Evolutionary conservation across 2,113 vertebrate species (phyloP).

Genomic region (Typhlomys cinereus): DNA sequence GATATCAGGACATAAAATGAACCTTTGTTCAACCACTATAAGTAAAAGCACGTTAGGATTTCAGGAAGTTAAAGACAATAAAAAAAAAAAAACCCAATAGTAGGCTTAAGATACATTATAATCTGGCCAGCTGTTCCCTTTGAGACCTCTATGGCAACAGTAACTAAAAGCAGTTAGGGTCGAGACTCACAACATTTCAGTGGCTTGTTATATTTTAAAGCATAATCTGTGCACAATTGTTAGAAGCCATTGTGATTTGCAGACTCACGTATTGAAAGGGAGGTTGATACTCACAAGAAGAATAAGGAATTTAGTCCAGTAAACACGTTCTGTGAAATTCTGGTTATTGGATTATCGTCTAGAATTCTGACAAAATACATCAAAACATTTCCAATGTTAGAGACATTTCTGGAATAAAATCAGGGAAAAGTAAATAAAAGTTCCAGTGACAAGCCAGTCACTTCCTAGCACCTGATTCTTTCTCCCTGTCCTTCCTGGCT

Average conservation of each 20-base stretch:
- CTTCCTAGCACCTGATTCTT: background rate
- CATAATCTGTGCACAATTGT: background rate
- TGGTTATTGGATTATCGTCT: conserved; percentile 88
- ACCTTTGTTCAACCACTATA: background rate
- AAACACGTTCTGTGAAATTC: conserved; percentile 85
- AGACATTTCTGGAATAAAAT: conserved; percentile 38
- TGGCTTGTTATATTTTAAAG: background rate
- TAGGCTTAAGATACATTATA: background rate
- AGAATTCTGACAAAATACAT: conserved; percentile 84
- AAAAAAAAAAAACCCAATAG: background rate
- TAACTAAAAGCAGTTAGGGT: background rate
- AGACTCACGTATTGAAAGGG: background rate
- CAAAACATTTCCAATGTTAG: conserved; percentile 44
- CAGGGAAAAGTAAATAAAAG: conserved; percentile 25
- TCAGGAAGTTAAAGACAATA: conserved; percentile 13
- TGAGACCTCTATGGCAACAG: background rate
- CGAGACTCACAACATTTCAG: background rate
- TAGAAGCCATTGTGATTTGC: background rate
- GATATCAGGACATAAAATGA: background rate
- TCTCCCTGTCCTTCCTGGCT: background rate
- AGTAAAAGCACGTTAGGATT: conserved; percentile 17
- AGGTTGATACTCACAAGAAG: conserved; percentile 86
- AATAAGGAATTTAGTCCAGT: conserved; percentile 84
- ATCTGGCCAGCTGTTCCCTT: background rate
- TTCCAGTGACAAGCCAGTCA: no score